Conservation (phyloP, 1,140 invertebrate species). For the Lordiphosa mommai region DNA sequence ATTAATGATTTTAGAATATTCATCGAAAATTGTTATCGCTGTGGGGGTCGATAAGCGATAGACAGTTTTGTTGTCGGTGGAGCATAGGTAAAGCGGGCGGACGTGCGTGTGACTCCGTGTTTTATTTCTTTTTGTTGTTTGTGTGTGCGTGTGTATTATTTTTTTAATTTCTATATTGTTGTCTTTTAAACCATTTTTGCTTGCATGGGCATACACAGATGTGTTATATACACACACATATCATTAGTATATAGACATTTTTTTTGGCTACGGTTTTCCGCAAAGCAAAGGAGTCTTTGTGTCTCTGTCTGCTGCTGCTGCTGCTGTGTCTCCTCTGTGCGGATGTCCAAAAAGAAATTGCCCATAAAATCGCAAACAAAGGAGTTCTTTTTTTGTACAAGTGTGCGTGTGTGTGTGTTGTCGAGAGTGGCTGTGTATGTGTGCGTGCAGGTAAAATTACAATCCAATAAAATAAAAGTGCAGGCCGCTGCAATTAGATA, state of each 20-base stretch:
- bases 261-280: slow-evolving; percentile 10
- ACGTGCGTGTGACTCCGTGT: slow-evolving; percentile 33
- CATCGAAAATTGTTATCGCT: too few species aligned
- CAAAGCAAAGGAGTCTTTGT: slow-evolving; percentile 6
- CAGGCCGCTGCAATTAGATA: slow-evolving; percentile 20
- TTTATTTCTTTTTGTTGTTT: slow-evolving; percentile 15
- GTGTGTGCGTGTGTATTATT: slow-evolving; percentile 39
- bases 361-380: slow-evolving; percentile 55
- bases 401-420: slow-evolving; percentile 29
- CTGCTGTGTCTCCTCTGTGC: slow-evolving; percentile 6
- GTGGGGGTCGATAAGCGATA: too few species aligned
- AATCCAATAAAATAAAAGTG: slow-evolving; percentile 37
- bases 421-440: slow-evolving; percentile 5
- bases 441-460: slow-evolving; percentile 24
- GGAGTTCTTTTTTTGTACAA: slow-evolving; percentile 50
- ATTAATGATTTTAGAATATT: too few species aligned
- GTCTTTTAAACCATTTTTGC: neutral
- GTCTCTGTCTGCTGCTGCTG: slow-evolving; percentile 7
- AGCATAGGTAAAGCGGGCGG: slow-evolving; percentile 22
- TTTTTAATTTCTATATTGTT: slow-evolving; percentile 24
- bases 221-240: too few species aligned
- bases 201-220: neutral
- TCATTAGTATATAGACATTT: neutral
- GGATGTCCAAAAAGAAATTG: slow-evolving; percentile 18
- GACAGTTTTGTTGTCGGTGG: neutral